A percentile compares a stretch with the other conserved stretches of the same genome.
These are phyloP conservation scores for Sterrhoptilus dennistouni DNA, from an alignment of 2,113 vertebrate genomes.

Conservation along the genomic window DNA sequence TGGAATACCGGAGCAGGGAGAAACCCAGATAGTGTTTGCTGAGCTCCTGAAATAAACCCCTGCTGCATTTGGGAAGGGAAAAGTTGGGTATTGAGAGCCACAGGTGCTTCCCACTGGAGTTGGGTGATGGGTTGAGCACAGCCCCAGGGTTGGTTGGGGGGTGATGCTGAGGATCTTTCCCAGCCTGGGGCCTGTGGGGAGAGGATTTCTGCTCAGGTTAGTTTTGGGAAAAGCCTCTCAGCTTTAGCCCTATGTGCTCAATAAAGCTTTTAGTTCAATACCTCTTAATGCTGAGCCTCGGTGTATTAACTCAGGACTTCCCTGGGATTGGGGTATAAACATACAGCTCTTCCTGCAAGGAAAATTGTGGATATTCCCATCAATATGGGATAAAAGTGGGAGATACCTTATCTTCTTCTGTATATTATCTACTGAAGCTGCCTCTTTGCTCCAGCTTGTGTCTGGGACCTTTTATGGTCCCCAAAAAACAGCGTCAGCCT, in stretches of 20 bases:
- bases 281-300: conserved; percentile 15
- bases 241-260: neutral
- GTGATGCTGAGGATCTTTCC: neutral
- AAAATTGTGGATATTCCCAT: neutral
- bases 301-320: conserved; percentile 21
- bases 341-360: neutral
- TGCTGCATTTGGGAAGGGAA: neutral
- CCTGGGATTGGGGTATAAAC: neutral
- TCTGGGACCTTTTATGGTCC: neutral
- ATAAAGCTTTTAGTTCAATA: conserved; percentile 41
- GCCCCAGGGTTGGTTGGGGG: neutral
- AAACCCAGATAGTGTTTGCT: neutral
- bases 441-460: accelerated
- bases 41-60: neutral
- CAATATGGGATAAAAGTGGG: neutral
- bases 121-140: neutral
- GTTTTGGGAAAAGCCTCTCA: conserved; percentile 16
- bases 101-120: accelerated
- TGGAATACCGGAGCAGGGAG: conserved; percentile 10
- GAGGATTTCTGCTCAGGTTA: neutral
- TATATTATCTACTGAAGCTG: accelerated
- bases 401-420: neutral
- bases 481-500: neutral
- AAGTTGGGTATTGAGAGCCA: accelerated
- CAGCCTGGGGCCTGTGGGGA: neutral